Evolutionary conservation across 2,888 invertebrate genomes (phyloP).

Genomic region (Achlya flavicornis): DNA sequence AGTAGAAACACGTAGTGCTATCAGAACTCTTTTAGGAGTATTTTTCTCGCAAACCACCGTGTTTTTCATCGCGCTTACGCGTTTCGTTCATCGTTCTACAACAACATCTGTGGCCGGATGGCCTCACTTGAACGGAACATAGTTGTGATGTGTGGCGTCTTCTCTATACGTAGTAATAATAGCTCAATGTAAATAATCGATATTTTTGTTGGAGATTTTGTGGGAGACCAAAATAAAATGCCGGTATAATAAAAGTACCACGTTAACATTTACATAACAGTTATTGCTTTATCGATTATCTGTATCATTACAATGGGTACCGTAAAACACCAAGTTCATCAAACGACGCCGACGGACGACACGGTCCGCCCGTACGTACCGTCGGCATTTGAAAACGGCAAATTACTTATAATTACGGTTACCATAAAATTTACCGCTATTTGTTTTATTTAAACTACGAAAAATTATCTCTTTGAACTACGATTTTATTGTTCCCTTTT

Average conservation of each 20-base stretch:
- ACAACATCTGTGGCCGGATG: too few species aligned
- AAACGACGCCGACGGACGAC: neutral
- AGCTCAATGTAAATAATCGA: too few species aligned
- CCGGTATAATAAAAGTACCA: neutral
- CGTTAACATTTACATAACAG: neutral
- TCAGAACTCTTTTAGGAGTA: too few species aligned
- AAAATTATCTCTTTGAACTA: neutral
- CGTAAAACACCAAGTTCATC: neutral
- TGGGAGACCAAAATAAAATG: neutral
- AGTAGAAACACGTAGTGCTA: too few species aligned
- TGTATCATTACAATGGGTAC: neutral
- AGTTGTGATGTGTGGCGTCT: too few species aligned
- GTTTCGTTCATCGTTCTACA: too few species aligned
- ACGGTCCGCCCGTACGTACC: neutral
- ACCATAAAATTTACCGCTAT: conserved; percentile 11
- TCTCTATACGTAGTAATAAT: too few species aligned
- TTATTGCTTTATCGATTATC: conserved; percentile 4
- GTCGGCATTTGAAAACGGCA: conserved; percentile 12
- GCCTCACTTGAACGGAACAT: too few species aligned
- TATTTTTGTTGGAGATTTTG: conserved; percentile 15
- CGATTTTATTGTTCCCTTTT: neutral
- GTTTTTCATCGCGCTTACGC: too few species aligned
- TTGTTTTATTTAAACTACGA: conserved; percentile 4
- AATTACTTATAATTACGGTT: conserved; percentile 11
- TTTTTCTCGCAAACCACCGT: too few species aligned